phyloP scores from a whole-genome alignment of 2,888 invertebrate genomes.

The Lagria hirta region DNA sequence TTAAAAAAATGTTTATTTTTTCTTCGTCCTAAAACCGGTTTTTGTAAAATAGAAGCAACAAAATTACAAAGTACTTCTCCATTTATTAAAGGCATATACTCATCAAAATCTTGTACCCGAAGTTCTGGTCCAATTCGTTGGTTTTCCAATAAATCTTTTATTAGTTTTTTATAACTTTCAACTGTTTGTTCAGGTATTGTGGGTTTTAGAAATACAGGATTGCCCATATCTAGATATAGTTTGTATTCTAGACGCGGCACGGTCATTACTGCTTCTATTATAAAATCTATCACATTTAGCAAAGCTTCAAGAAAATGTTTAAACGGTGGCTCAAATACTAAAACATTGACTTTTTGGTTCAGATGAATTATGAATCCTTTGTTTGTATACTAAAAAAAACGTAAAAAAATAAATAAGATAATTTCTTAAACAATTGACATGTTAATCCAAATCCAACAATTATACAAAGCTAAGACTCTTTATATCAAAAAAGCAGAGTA shows the following conservation, averaged over 20 bases:
- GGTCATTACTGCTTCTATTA: constrained; percentile 70
- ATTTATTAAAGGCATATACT: constrained; percentile 74
- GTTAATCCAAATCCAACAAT: no score
- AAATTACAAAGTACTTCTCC: constrained; percentile 50
- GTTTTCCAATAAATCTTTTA: constrained; percentile 67
- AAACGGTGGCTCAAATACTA: constrained; percentile 75
- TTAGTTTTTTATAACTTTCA: constrained; percentile 61
- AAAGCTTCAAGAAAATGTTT: constrained; percentile 72
- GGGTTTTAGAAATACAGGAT: constrained; percentile 58
- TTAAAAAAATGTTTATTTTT: constrained; percentile 68
- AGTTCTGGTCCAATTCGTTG: constrained; percentile 74
- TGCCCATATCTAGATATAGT: constrained; percentile 67
- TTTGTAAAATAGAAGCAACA: neutral
- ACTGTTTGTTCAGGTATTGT: constrained; percentile 72
- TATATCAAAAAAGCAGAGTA: no score
- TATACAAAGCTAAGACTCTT: no score
- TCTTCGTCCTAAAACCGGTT: constrained; percentile 58
- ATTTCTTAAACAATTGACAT: no score
- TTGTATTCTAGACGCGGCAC: constrained; percentile 80
- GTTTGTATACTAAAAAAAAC: constrained; percentile 61
- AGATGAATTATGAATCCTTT: constrained; percentile 70
- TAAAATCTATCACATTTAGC: constrained; percentile 69
- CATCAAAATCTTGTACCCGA: constrained; percentile 76
- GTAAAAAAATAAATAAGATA: neutral
- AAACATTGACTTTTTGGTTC: constrained; percentile 60